phyloP scores from a whole-genome alignment of 1,140 invertebrate species.

The Anoplolepis gracilipes region DNA sequence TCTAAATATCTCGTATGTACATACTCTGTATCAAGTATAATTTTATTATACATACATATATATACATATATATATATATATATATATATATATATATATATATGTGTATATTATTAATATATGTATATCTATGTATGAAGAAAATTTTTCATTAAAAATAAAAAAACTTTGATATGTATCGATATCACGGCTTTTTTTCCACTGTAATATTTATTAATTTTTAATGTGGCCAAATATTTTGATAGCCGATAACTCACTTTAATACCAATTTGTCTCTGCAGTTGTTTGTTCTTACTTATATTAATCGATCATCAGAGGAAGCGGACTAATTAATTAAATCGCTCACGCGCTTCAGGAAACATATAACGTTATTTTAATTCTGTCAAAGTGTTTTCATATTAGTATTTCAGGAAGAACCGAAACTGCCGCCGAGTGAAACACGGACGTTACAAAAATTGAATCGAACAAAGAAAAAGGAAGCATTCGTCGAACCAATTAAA shows the following conservation, averaged over 20 bases:
- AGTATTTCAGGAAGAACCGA: constrained; percentile 88
- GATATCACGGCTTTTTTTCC: background rate
- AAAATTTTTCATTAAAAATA: background rate
- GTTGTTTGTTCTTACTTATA: constrained; percentile 30
- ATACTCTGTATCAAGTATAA: background rate
- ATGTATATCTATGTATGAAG: background rate
- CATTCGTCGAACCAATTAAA: constrained; percentile 75
- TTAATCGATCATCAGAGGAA: background rate
- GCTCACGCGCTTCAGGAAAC: background rate
- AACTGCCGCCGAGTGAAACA: constrained; percentile 87
- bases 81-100: too few relatives aligned
- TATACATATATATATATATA: too few relatives aligned
- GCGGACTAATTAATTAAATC: constrained; percentile 46
- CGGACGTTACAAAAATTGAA: constrained; percentile 82
- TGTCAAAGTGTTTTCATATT: constrained; percentile 53
- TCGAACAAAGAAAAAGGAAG: constrained; percentile 58
- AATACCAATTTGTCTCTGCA: constrained; percentile 3
- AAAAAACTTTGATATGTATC: background rate
- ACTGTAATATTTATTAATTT: background rate
- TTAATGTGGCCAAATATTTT: constrained; percentile 15
- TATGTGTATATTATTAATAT: too few relatives aligned
- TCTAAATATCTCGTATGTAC: too few relatives aligned
- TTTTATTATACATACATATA: too few relatives aligned
- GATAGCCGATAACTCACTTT: constrained; percentile 21
- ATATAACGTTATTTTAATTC: constrained; percentile 31